Conservation (phyloP, 2,888 invertebrate species). For the Icerya purchasi region DNA sequence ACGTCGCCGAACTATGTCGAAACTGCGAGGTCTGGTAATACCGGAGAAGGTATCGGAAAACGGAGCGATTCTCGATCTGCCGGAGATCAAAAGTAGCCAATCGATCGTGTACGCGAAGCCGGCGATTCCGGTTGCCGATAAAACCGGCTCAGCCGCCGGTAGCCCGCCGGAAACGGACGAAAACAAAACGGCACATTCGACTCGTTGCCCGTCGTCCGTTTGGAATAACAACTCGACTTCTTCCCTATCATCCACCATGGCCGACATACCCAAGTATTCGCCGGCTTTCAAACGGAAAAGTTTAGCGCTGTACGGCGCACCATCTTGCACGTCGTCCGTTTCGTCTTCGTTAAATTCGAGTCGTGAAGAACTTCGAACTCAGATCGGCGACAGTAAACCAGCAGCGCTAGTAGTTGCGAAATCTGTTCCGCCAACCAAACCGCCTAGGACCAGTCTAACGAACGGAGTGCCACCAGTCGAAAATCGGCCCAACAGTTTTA, state of each 20-base stretch:
- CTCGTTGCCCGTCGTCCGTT: slow-evolving; percentile 16
- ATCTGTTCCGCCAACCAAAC: slow-evolving; percentile 3
- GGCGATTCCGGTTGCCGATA: not conserved
- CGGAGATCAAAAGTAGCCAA: slow-evolving; percentile 49
- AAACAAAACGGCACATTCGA: slow-evolving; percentile 3
- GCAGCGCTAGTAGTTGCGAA: slow-evolving; percentile 9
- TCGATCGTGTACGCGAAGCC: not conserved
- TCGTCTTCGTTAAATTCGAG: slow-evolving; percentile 21
- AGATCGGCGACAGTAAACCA: slow-evolving; percentile 12
- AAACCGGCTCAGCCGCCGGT: slow-evolving; percentile 6
- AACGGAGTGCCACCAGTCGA: slow-evolving; percentile 8
- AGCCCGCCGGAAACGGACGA: slow-evolving; percentile 1
- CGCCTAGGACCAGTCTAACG: slow-evolving; percentile 8
- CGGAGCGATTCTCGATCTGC: slow-evolving; percentile 45
- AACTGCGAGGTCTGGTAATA: slow-evolving; percentile 68
- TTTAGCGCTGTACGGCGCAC: slow-evolving; percentile 35
- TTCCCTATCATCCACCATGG: slow-evolving; percentile 16
- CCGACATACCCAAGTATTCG: slow-evolving; percentile 52
- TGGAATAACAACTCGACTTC: slow-evolving; percentile 19
- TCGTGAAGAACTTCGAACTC: slow-evolving; percentile 20
- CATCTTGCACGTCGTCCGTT: slow-evolving; percentile 16
- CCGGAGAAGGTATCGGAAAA: slow-evolving; percentile 43
- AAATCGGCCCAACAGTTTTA: not conserved
- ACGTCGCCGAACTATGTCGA: slow-evolving; percentile 57
- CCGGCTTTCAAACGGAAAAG: slow-evolving; percentile 60